A percentile compares a stretch with the other conserved stretches of the same genome.
Conservation (phyloP, 2,888 invertebrate genomes). For the Glaucopsyche alexis region DNA sequence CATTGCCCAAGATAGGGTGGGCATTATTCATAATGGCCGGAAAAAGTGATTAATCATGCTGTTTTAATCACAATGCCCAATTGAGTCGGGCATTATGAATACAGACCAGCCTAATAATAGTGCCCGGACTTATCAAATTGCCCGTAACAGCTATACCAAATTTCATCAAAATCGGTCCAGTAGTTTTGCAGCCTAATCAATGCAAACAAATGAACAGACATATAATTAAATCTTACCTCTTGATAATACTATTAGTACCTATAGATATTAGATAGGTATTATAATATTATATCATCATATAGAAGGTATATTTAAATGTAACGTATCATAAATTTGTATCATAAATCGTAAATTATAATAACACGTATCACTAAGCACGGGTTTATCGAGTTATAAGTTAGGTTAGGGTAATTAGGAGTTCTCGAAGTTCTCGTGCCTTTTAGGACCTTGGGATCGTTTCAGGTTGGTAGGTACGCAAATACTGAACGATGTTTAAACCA, state of each 20-base stretch:
- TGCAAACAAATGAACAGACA: background rate
- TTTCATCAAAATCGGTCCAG: background rate
- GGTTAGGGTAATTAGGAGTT: slow-evolving; percentile 4
- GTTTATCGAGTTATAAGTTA: slow-evolving; percentile 11
- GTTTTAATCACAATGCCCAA: too few species aligned
- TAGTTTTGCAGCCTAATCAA: background rate
- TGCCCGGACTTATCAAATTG: too few species aligned
- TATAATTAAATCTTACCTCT: too few species aligned
- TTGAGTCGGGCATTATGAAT: too few species aligned
- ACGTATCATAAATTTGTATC: slow-evolving; percentile 2
- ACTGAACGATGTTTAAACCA: slow-evolving; percentile 3
- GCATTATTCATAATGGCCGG: too few species aligned
- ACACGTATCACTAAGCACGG: slow-evolving; percentile 18
- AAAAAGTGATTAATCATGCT: too few species aligned
- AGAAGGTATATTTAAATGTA: background rate
- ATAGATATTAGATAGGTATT: too few species aligned
- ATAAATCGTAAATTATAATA: slow-evolving; percentile 13
- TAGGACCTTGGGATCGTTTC: background rate
- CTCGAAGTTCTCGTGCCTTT: slow-evolving; percentile 14
- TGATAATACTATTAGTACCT: too few species aligned
- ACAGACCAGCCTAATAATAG: too few species aligned
- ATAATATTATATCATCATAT: background rate
- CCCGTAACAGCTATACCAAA: background rate
- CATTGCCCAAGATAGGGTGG: too few species aligned
- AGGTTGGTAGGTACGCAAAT: background rate